Base-by-base conservation (phyloP, 2,797 vertebrate genomes). In the Myiotriccus ornatus region DNA sequence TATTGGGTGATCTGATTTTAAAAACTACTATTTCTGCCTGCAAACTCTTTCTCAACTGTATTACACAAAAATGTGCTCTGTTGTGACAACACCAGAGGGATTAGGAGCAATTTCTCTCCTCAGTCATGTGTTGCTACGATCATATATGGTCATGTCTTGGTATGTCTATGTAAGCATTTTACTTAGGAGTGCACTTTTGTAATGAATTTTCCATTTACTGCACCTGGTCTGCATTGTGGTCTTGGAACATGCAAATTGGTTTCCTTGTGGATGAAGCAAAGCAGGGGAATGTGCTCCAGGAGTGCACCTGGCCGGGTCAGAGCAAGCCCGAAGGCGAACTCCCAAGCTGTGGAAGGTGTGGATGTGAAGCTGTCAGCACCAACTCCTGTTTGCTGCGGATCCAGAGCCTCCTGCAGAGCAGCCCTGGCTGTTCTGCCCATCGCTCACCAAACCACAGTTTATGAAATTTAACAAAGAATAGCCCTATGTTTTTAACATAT, bases 281-380 rank as follows among this genome's bases (percentile, higher is more conserved):
- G 67, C 55, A 73, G 34, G 49, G 39, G 46, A 50, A 62, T 13
- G 10, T 50, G 14, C 14, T 52, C 9, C 67, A 57, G 30, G 23
- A 73, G 28, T 0, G 0, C 20, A 27, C 17, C 44, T 0, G 1
- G 3, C n/a, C 0, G 2, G 57, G 14, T 32, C 37, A 52, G 46
- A 57, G 32, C 50, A 28, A 65, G 34, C 11, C 60, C 46, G 14
- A 30, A 59, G 49, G 37, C 39, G 60, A 85, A 32, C 37, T 32
- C 68, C 59, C 25, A 32, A 0, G 32, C 20, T 6, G 1, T n/a
- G 46, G 24, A 7, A 52, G 41, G 25, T 41, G 59, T 18, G 64
- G 68, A 35, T 60, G 53, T 34, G 79, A 44, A 76, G 27, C 41
- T 64, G 5, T 62, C 46, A 37, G 2, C 55, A 52, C 28, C 27